Conservation (phyloP, 30 jellyfish, hydroid and myxozoan species). For the Clytia hemisphaerica region DNA sequence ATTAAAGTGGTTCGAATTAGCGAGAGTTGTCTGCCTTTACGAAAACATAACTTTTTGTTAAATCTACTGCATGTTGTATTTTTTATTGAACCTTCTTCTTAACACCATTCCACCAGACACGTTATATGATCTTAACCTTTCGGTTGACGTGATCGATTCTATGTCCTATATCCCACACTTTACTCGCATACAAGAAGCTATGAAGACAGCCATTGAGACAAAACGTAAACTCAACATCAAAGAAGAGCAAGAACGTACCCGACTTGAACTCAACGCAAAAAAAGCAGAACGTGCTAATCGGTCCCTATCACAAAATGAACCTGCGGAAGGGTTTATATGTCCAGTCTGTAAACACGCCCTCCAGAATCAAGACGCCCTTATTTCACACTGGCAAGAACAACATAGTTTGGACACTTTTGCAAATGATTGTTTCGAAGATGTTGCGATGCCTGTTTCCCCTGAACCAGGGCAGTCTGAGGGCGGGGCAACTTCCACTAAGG, state of each 20-base stretch:
- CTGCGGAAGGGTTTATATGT: slow-evolving; percentile 97
- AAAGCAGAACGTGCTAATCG: slow-evolving; percentile 67
- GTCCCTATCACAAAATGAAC: slow-evolving; percentile 82
- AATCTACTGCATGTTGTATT: too few species aligned
- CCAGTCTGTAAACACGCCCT: slow-evolving; percentile 94
- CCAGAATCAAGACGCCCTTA: slow-evolving; percentile 64
- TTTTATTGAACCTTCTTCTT: too few species aligned
- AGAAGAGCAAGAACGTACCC: slow-evolving; percentile 47
- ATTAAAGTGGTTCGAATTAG: too few species aligned
- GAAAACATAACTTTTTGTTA: too few species aligned
- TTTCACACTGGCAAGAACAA: slow-evolving; percentile 72
- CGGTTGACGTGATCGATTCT: slow-evolving; percentile 53
- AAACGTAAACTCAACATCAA: slow-evolving; percentile 37
- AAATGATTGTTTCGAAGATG: slow-evolving; percentile 68
- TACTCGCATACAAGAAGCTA: slow-evolving; percentile 69
- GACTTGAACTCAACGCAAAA: slow-evolving; percentile 33
- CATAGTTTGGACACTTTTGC: slow-evolving; percentile 66
- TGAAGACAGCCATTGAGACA: slow-evolving; percentile 65
- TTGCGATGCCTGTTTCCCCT: slow-evolving; percentile 61
- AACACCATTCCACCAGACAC: too few species aligned
- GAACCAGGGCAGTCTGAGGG: too few species aligned
- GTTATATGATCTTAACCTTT: slow-evolving; percentile 60
- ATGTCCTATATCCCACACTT: slow-evolving; percentile 59
- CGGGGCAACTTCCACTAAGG: background rate
- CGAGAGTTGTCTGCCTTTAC: too few species aligned